phyloP scores from a whole-genome alignment of 2,113 vertebrate genomes.

The Bettongia penicillata region DNA sequence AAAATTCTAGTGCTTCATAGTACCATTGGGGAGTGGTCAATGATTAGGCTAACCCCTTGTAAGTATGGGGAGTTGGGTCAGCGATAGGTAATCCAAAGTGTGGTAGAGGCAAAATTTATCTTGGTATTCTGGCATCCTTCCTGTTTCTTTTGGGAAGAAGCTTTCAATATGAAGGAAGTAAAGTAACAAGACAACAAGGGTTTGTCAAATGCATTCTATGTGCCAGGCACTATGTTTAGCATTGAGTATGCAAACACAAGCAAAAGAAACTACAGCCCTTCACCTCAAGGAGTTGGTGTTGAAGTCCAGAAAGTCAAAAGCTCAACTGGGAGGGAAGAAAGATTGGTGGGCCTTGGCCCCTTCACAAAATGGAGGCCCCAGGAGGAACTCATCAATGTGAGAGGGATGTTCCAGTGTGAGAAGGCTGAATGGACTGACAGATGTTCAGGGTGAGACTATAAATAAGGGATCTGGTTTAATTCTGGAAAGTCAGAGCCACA shows the following conservation, averaged over 20 bases:
- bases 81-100: neutral
- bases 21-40: neutral
- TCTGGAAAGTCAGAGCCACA: neutral
- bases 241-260: too few species aligned
- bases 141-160: neutral
- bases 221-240: neutral
- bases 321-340: neutral
- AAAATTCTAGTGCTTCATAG: neutral
- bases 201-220: neutral
- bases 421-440: neutral
- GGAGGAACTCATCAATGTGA: neutral
- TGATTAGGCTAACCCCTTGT: neutral
- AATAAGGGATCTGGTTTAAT: neutral
- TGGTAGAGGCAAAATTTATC: neutral
- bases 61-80: neutral
- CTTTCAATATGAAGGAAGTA: neutral
- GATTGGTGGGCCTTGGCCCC: too few species aligned
- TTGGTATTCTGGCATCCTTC: neutral
- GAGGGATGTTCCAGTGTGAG: neutral
- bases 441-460: neutral
- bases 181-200: neutral
- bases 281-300: neutral
- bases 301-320: neutral
- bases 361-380: neutral
- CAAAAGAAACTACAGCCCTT: too few species aligned